A percentile compares a stretch with the other conserved stretches of the same genome.
Evolutionary conservation across 2,113 vertebrate genomes (phyloP).

Genomic region (Leucopternis melanops): DNA sequence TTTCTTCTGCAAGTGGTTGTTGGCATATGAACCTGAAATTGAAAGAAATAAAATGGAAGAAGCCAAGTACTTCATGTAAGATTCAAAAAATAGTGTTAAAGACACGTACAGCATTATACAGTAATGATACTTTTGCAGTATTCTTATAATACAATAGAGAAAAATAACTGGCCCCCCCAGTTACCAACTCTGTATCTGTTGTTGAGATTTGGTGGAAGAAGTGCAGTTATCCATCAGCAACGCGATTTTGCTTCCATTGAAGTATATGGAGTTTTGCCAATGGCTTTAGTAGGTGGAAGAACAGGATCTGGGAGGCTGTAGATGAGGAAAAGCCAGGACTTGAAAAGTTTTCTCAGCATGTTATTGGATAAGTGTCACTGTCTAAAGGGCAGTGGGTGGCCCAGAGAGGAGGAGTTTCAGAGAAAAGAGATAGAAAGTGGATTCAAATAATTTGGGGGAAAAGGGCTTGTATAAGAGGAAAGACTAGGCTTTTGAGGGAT

Average conservation of each 20-base stretch:
- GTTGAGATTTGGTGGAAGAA: background rate
- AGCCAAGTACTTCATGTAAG: constrained; percentile 53
- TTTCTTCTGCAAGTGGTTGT: constrained; percentile 42
- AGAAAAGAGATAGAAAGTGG: background rate
- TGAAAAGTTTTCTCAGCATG: background rate
- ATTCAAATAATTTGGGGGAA: background rate
- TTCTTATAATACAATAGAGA: background rate
- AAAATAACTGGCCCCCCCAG: background rate
- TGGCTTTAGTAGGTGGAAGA: background rate
- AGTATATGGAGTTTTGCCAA: background rate
- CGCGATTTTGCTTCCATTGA: background rate
- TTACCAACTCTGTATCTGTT: background rate
- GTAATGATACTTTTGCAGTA: background rate
- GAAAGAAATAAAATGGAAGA: constrained; percentile 37
- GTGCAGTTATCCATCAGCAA: background rate
- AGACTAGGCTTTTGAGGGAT: background rate
- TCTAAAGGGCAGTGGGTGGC: constrained; percentile 23
- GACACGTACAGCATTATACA: constrained; percentile 10
- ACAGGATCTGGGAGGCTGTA: background rate
- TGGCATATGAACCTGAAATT: constrained; percentile 37
- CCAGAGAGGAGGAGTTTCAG: background rate
- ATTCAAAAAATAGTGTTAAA: constrained; percentile 12
- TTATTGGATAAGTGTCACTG: background rate
- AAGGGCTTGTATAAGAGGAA: background rate
- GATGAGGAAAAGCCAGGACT: background rate